Evolutionary conservation across 2,113 vertebrate species (phyloP).

Genomic region (Puffinus mauretanicus): DNA sequence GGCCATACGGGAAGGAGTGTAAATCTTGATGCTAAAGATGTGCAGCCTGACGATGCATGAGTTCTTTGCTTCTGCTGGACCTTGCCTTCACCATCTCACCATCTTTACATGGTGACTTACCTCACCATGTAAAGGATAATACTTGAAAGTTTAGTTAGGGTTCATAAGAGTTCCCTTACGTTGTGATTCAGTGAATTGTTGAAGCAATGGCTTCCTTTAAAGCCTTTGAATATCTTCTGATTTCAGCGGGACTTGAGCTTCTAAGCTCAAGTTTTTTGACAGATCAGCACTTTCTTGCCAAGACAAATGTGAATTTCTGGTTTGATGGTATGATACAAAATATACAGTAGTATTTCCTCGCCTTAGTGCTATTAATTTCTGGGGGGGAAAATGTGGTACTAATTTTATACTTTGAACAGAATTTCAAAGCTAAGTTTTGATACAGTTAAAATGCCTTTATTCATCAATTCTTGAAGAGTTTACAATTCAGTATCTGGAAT

Average conservation of each 20-base stretch:
- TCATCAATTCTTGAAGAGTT: background rate
- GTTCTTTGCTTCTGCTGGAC: background rate
- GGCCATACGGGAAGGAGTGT: background rate
- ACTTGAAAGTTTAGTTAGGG: background rate
- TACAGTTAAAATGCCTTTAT: background rate
- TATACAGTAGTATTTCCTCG: background rate
- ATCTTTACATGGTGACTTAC: background rate
- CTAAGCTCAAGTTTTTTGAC: background rate
- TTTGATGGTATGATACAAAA: background rate
- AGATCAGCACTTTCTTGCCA: background rate
- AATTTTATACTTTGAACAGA: background rate
- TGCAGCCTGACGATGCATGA: background rate
- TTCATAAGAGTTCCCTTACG: background rate
- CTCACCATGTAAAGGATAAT: background rate
- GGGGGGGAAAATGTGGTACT: background rate
- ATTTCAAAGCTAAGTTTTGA: background rate
- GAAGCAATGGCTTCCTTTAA: background rate
- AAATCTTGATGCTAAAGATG: background rate
- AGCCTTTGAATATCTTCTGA: background rate
- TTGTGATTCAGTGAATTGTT: background rate
- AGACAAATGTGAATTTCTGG: background rate
- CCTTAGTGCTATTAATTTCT: background rate
- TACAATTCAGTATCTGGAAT: background rate
- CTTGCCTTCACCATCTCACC: background rate
- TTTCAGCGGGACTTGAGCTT: background rate